Base-by-base conservation (phyloP, 2,888 invertebrate species). In the Dicycla oo region DNA sequence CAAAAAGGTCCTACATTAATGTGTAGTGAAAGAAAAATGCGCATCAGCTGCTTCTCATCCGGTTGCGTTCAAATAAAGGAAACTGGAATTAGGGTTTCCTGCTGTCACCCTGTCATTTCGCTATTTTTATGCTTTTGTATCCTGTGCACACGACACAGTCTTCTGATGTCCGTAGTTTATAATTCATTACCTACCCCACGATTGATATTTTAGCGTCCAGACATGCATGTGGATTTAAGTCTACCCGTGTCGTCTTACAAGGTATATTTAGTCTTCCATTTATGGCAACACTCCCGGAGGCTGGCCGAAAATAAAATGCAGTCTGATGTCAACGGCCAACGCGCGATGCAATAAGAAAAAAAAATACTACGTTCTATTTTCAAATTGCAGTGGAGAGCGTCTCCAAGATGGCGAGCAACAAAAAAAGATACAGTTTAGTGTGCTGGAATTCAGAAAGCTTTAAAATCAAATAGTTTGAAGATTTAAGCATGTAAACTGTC, bases 261-360 rank as follows among this genome's bases (percentile, higher is more conserved):
- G 85, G 87, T 89, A 89, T 85, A 86, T 87, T 86, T 89, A 90
- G 87, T 86, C 82, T 84, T 80, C 91, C 90, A 87, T 89, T 93
- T 91, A 93, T 92, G 93, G 94, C 89, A 91, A 91, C 93, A 90
- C 93, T 89, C 91, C 89, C 91, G 93, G 92, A 90, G 93, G 90
- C 90, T 91, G 91, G 90, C 92, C 93, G 88, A 93, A 94, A 94
- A 95, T 95, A 94, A 90, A 87, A 91, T 93, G 93, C 94, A 92
- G 89, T 87, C 88, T 81, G 90, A 93, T 93, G 95, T 93, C 94
- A 93, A 92, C 93, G 94, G 89, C 93, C 95, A 92, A 83, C 86
- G 81, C 84, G 89, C 91, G 91, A 94, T 95, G 95, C 95, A 95
- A 93, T 87, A 92, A 91, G 92, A 93, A 93, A 93, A 90, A 40